Percentiles rank a stretch among this genome's conserved stretches.
Evolutionary conservation across 2,888 invertebrate genomes (phyloP).

Genomic region (Phrixothrix hirtus): DNA sequence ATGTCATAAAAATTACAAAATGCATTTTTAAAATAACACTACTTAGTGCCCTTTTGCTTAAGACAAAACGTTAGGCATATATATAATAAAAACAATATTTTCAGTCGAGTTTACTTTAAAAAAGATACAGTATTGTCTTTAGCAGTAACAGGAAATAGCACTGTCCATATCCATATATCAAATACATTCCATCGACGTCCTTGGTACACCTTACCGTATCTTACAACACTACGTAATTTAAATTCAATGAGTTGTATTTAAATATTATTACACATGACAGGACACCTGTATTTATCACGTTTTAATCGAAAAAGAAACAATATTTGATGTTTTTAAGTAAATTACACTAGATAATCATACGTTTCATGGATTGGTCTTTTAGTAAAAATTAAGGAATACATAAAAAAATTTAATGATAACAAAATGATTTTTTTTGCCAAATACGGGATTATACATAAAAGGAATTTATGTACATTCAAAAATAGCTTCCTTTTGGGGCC

Average conservation of each 20-base stretch:
- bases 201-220: conserved; percentile 26
- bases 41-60: too few species aligned
- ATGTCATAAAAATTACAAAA: background rate
- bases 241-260: conserved; percentile 19
- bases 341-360: background rate
- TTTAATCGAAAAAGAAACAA: background rate
- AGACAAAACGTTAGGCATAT: conserved; percentile 31
- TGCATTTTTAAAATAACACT: too few species aligned
- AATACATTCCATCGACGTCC: conserved; percentile 25
- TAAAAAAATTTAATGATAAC: too few species aligned
- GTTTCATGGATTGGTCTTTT: too few species aligned
- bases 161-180: conserved; percentile 7
- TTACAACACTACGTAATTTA: conserved; percentile 19
- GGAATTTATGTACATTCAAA: too few species aligned
- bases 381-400: too few species aligned
- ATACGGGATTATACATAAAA: too few species aligned
- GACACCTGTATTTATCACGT: background rate
- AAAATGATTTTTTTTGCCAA: too few species aligned
- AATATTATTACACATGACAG: conserved; percentile 12
- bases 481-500: too few species aligned
- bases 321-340: background rate
- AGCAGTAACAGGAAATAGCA: conserved; percentile 19
- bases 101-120: too few species aligned
- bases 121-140: too few species aligned
- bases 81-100: background rate